Base-by-base conservation (phyloP, 30 jellyfish, hydroid and myxozoan genomes). In the Phacellophora camtschatica region DNA sequence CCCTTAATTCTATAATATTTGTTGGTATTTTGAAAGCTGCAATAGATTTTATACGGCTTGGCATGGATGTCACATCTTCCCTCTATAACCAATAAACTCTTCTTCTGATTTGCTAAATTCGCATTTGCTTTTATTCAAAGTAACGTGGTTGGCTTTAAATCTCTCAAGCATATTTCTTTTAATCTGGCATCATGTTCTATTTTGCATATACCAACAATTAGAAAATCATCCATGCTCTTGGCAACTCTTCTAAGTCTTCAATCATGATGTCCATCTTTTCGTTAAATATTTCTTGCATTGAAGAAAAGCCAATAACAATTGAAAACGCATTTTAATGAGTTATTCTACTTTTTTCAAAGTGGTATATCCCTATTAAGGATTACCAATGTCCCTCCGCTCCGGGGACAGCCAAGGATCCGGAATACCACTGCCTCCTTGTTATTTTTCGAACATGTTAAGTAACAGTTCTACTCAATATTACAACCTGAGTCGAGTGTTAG, bases 211-310 rank as follows among this genome's bases (percentile, higher is more conserved):
- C 92, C 79, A 42, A 19, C 27, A 19, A 81, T 63, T 0, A 81
- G 74, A 19, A 65, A 42, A 33, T 64, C 77, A 46, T 64, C 92
- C 18, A 28, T 75, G 30, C 66, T 24, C 56, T 54, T 23, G 4
- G 41, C 80, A 6, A 51, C 66, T 8, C 88, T 19, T 75, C 48
- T 0, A 75, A 35, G 16, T 74, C 86, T 49, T 81, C 74, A 23
- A 61, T 24, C 2, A 67, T 42, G 18, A 33, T 0, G 41, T 64
- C 77, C 35, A 63, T 23, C 28, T 61, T 58, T 29, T 36, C 46
- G 49, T 58, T 41, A 42, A 80, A 80, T 6, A 64, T 65, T 43
- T 80, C 92, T 36, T 30, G 92, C 77, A 65, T 51, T 23, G 86
- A 64, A 49, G 80, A 33, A 19, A 80, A 19, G 8, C 87, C 87